These are phyloP conservation scores for Phaethon lepturus DNA, from an alignment of 2,113 vertebrate species.

Conservation along the genomic window DNA sequence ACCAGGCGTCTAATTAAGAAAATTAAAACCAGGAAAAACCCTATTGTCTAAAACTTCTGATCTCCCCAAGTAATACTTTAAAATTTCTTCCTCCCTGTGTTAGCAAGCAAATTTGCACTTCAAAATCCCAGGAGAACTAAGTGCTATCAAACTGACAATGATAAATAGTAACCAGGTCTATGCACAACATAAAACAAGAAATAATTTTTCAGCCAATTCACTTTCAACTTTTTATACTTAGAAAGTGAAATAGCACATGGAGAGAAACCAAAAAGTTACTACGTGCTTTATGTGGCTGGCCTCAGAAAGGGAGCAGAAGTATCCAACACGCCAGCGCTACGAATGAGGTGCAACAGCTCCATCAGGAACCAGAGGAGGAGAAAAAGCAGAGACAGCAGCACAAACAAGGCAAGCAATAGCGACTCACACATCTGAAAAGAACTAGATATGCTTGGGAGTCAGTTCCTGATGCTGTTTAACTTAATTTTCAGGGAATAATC, in stretches of 20 bases:
- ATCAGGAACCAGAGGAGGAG: background rate
- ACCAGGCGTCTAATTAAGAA: background rate
- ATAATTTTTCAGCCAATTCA: background rate
- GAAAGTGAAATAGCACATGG: background rate
- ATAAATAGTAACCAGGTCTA: background rate
- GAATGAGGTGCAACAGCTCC: background rate
- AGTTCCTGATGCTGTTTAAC: background rate
- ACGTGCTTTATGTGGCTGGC: background rate
- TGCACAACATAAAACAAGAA: background rate
- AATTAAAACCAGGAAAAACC: background rate
- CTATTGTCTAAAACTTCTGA: background rate
- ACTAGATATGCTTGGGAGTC: background rate
- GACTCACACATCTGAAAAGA: background rate
- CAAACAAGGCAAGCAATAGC: background rate
- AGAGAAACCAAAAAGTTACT: background rate
- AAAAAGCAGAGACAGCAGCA: background rate
- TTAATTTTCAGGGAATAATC: background rate
- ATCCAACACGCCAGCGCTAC: fast-evolving
- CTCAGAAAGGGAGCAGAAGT: background rate
- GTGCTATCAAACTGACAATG: background rate
- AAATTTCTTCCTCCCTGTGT: background rate
- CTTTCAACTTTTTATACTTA: background rate
- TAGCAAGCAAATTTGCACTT: background rate
- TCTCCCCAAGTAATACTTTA: background rate
- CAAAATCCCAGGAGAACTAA: background rate